Evolutionary conservation across 2,113 vertebrate species (phyloP).

Genomic region (Mustelus asterias): DNA sequence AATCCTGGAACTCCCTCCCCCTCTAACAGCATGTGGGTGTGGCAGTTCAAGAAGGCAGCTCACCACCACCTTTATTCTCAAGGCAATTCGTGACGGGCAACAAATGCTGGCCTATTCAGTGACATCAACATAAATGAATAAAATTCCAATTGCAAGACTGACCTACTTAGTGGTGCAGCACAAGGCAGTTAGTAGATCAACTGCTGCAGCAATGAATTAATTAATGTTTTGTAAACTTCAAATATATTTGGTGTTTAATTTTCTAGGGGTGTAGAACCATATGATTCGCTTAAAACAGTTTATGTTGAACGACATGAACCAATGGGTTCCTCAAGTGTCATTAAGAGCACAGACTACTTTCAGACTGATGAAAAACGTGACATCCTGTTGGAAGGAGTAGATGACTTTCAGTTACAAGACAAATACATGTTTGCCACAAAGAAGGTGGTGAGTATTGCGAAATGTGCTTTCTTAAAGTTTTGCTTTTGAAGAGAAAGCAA

Average conservation of each 20-base stretch:
- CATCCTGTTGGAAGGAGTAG: slow-evolving; percentile 77
- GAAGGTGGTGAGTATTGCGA: slow-evolving; percentile 66
- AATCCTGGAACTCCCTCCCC: too few relatives aligned
- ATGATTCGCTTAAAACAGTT: slow-evolving; percentile 74
- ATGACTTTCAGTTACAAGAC: slow-evolving; percentile 90
- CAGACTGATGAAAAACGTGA: slow-evolving; percentile 79
- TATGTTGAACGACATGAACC: slow-evolving; percentile 88
- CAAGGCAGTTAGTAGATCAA: not conserved
- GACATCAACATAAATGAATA: too few relatives aligned
- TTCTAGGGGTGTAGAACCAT: slow-evolving; percentile 81
- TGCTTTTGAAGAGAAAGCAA: not conserved
- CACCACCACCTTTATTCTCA: too few relatives aligned
- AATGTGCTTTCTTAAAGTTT: not conserved
- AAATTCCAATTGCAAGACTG: not conserved
- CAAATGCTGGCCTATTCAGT: too few relatives aligned
- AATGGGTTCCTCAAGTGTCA: slow-evolving; percentile 72
- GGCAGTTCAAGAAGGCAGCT: too few relatives aligned
- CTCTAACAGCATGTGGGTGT: too few relatives aligned
- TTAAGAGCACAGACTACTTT: slow-evolving; percentile 92
- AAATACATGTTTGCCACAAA: slow-evolving; percentile 97
- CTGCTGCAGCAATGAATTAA: not conserved
- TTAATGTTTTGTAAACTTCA: not conserved
- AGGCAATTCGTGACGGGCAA: too few relatives aligned
- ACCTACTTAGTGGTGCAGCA: not conserved
- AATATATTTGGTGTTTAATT: not conserved